Evolutionary conservation across 92 coral and sea anemone genomes (phyloP).

Genomic region (Epizoanthus scotinus): DNA sequence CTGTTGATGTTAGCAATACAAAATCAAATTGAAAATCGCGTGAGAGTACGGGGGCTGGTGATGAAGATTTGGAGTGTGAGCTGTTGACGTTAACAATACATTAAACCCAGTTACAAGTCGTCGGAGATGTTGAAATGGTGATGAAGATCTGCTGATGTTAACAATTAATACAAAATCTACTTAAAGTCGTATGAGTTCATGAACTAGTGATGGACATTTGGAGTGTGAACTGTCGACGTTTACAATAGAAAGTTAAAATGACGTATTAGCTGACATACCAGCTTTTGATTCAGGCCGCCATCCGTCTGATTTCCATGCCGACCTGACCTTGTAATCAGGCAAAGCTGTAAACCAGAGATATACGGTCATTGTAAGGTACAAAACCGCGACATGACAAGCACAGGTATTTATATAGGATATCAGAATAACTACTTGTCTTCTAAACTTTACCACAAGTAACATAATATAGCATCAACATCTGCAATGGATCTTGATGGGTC

Average conservation of each 20-base stretch:
- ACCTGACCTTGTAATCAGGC: conserved; percentile 63
- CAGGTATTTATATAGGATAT: too few relatives aligned
- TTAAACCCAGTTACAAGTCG: conserved; percentile 53
- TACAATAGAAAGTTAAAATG: too few relatives aligned
- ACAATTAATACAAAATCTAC: conserved; percentile 11
- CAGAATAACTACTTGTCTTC: too few relatives aligned
- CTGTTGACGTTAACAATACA: conserved; percentile 28
- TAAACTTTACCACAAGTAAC: too few relatives aligned
- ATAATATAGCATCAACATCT: too few relatives aligned
- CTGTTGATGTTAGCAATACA: conserved; percentile 26
- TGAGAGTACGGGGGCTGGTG: conserved; percentile 88
- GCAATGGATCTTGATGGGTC: too few relatives aligned
- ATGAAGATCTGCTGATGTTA: conserved; percentile 56
- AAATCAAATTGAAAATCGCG: conserved; percentile 42
- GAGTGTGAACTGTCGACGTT: conserved; percentile 62
- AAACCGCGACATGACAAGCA: too few relatives aligned
- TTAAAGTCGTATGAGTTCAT: conserved; percentile 77
- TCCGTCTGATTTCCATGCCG: conserved; percentile 81
- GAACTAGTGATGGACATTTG: conserved; percentile 81
- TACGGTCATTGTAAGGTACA: too few relatives aligned
- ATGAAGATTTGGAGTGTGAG: conserved; percentile 80
- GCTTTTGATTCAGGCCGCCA: conserved; percentile 79
- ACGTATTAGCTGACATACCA: not conserved
- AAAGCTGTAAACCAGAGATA: conserved; percentile 39
- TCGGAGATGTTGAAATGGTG: conserved; percentile 88